Evolutionary conservation across 2,797 vertebrate species (phyloP).

Genomic region (Gymnothorax javanicus): DNA sequence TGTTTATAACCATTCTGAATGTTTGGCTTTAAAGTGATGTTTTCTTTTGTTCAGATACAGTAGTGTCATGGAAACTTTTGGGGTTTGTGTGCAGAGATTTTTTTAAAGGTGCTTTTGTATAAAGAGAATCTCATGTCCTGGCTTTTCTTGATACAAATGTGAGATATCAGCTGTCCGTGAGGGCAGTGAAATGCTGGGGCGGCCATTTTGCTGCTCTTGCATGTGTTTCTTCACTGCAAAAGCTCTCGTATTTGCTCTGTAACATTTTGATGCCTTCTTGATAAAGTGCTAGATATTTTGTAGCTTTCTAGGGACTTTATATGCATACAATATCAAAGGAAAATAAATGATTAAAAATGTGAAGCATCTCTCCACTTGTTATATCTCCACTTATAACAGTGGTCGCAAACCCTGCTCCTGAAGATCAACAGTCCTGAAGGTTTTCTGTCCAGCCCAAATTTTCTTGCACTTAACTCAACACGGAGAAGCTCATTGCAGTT

Average conservation of each 20-base stretch:
- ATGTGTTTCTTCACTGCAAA: conserved; percentile 94
- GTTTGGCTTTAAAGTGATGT: conserved; percentile 97
- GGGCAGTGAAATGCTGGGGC: conserved; percentile 91
- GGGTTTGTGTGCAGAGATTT: conserved; percentile 90
- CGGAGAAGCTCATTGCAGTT: too few relatives aligned
- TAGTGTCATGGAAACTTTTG: conserved; percentile 89
- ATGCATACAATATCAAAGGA: conserved; percentile 99
- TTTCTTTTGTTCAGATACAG: conserved; percentile 85
- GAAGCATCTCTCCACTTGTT: conserved; percentile 12
- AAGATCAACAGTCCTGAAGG: too few relatives aligned
- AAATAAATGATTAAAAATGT: conserved; percentile 86
- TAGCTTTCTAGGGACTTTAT: conserved; percentile 99
- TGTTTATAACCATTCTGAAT: conserved; percentile 88
- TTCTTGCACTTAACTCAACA: too few relatives aligned
- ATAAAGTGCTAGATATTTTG: conserved; percentile 99
- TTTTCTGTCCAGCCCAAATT: too few relatives aligned
- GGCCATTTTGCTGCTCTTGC: conserved; percentile 75
- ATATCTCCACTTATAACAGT: too few relatives aligned
- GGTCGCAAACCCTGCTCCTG: too few relatives aligned
- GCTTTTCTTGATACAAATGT: conserved; percentile 97
- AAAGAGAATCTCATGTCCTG: conserved; percentile 86
- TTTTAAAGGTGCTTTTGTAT: conserved; percentile 94
- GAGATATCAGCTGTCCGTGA: conserved; percentile 94
- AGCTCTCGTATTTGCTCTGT: conserved; percentile 98
- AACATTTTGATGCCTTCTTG: conserved; percentile 99